Evolutionary conservation across 2,113 vertebrate genomes (phyloP).

Genomic region (Cairina moschata): DNA sequence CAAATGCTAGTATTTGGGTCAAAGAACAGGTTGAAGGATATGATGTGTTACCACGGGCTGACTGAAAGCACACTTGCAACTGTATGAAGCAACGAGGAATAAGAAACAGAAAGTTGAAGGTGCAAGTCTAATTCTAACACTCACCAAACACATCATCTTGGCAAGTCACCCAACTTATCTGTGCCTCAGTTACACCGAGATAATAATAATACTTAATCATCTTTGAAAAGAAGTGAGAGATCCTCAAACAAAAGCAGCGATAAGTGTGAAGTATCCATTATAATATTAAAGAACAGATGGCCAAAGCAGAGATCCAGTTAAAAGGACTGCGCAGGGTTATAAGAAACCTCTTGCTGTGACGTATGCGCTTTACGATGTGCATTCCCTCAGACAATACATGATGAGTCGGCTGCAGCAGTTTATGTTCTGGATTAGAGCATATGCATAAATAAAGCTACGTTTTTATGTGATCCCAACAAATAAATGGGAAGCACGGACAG

Average conservation of each 20-base stretch:
- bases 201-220: slow-evolving; percentile 52
- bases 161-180: slow-evolving; percentile 29
- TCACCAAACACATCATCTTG: slow-evolving; percentile 14
- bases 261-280: slow-evolving; percentile 61
- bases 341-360: slow-evolving; percentile 60
- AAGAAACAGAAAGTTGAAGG: slow-evolving; percentile 8
- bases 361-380: slow-evolving; percentile 42
- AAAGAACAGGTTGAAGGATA: slow-evolving; percentile 44
- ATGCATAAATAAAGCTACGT: slow-evolving; percentile 64
- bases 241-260: slow-evolving; percentile 37
- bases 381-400: slow-evolving; percentile 51
- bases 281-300: slow-evolving; percentile 68
- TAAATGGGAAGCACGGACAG: slow-evolving; percentile 74
- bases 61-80: neutral
- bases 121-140: neutral
- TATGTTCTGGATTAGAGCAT: slow-evolving; percentile 74
- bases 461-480: slow-evolving; percentile 76
- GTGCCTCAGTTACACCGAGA: slow-evolving; percentile 42
- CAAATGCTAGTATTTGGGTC: slow-evolving; percentile 11
- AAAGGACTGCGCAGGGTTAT: slow-evolving; percentile 43
- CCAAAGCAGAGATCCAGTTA: slow-evolving; percentile 57
- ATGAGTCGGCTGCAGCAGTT: slow-evolving; percentile 60
- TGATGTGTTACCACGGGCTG: neutral
- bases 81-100: rapidly evolving
- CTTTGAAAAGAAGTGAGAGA: slow-evolving; percentile 43